Evolutionary conservation across 2,113 vertebrate species (phyloP).

Genomic region (Oreochromis spilurus): DNA sequence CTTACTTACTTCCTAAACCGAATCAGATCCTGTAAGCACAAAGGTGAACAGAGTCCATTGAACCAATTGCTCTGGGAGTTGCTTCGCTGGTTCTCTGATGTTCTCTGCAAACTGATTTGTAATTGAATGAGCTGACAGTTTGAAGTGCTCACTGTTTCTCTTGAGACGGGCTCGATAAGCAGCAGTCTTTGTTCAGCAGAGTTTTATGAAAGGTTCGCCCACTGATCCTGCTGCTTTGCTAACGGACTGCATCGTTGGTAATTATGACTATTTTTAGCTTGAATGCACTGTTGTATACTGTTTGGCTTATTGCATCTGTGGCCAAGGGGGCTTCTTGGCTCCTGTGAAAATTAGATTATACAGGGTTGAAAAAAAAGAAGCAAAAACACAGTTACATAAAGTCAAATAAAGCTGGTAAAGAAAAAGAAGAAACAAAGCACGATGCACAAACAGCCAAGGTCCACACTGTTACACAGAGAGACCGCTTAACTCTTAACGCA

Average conservation of each 20-base stretch:
- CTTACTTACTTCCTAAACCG: background rate
- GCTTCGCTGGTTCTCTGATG: background rate
- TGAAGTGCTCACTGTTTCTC: background rate
- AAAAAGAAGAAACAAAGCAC: background rate
- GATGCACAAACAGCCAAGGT: background rate
- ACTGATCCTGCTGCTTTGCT: background rate
- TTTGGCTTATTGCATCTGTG: background rate
- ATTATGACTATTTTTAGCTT: slow-evolving; percentile 6
- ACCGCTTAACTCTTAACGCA: background rate
- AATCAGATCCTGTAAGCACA: background rate
- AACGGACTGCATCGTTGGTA: background rate
- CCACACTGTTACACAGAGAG: background rate
- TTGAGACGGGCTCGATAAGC: background rate
- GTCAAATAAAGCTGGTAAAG: background rate
- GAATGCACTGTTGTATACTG: background rate
- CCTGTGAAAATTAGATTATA: background rate
- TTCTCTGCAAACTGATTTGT: background rate
- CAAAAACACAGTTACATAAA: background rate
- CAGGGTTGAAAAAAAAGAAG: fast-evolving
- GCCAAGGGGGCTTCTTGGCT: background rate
- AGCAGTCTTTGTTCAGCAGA: background rate
- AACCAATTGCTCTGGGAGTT: background rate
- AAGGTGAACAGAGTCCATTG: background rate
- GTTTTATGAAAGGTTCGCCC: background rate
- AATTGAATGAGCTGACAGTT: background rate